Evolutionary conservation across 37 sponge, comb jelly and placozoan genomes (phyloP).

Genomic region (Diacarnus erythraeanus): DNA sequence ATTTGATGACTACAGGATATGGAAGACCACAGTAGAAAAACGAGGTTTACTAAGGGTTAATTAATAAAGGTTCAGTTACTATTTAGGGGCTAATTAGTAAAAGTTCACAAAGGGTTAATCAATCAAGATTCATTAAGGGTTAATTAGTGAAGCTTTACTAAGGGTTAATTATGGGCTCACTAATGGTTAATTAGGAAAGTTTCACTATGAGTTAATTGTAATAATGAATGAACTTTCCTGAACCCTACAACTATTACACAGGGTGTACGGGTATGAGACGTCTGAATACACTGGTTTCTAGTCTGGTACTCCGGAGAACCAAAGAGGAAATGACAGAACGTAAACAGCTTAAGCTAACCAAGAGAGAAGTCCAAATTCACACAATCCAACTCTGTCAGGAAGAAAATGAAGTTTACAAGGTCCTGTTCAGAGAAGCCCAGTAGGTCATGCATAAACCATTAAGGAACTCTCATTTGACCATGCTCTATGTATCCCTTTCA

Average conservation of each 20-base stretch:
- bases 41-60: no score
- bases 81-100: no score
- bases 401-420: slow-evolving; percentile 51
- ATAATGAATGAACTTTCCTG: no score
- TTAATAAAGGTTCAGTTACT: no score
- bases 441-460: not conserved
- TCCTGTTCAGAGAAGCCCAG: slow-evolving; percentile 58
- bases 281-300: slow-evolving; percentile 55
- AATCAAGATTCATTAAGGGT: no score
- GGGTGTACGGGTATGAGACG: slow-evolving; percentile 57
- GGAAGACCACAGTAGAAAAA: slow-evolving; percentile 61
- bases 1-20: slow-evolving; percentile 69
- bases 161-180: no score
- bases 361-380: slow-evolving; percentile 42
- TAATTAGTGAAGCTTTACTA: no score
- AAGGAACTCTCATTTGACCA: not conserved
- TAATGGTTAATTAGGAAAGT: no score
- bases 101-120: no score
- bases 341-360: slow-evolving; percentile 50
- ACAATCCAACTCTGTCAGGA: slow-evolving; percentile 20
- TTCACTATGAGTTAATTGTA: no score
- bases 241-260: not conserved
- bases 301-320: slow-evolving; percentile 59
- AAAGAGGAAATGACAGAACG: slow-evolving; percentile 48
- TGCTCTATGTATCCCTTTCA: not conserved